Evolutionary conservation across 2,113 vertebrate species (phyloP).

Genomic region (Glareola pratincola): DNA sequence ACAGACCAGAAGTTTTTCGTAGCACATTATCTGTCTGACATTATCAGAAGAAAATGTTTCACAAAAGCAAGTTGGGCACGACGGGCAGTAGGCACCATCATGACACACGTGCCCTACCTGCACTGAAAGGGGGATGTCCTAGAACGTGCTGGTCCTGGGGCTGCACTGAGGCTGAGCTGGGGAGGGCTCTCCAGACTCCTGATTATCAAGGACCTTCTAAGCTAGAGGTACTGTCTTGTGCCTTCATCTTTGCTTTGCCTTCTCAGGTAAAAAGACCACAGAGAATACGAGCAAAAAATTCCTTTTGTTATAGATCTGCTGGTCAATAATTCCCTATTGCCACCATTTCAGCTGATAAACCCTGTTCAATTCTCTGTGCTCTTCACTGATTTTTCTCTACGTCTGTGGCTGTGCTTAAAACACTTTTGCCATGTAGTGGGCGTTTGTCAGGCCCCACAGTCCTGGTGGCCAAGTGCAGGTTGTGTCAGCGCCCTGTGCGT

Average conservation of each 20-base stretch:
- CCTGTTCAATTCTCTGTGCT: background rate
- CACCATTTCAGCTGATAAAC: background rate
- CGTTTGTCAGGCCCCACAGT: background rate
- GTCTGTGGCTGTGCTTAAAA: background rate
- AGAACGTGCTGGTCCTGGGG: rapidly evolving
- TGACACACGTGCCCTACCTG: rapidly evolving
- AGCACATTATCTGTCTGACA: background rate
- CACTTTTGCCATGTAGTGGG: background rate
- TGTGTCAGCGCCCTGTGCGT: rapidly evolving
- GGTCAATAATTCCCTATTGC: background rate
- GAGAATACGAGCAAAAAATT: background rate
- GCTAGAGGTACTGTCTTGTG: background rate
- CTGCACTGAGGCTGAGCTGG: rapidly evolving
- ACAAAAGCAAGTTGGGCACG: background rate
- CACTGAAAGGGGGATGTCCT: background rate
- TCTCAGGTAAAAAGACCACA: background rate
- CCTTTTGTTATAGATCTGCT: background rate
- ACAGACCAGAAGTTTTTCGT: background rate
- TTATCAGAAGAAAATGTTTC: background rate
- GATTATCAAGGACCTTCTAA: background rate
- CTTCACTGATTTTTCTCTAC: background rate
- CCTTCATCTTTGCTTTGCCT: background rate
- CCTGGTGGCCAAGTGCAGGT: background rate
- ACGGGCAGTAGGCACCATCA: background rate
- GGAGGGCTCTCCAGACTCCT: background rate